Evolutionary conservation across 1,140 invertebrate species (phyloP).

Genomic region (Linepithema humile): DNA sequence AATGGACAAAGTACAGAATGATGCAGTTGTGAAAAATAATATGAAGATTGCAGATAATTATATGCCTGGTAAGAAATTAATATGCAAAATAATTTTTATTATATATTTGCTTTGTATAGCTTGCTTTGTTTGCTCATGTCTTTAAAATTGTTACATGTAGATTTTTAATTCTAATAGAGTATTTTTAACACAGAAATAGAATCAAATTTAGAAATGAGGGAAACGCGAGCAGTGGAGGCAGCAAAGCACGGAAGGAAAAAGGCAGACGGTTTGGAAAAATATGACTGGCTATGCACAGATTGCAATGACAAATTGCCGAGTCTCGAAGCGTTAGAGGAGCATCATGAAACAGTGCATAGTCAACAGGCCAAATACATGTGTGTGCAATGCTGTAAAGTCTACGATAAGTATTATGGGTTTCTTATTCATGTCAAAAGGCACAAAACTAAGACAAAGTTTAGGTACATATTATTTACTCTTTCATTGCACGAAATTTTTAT

Average conservation of each 20-base stretch:
- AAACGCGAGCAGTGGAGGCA: conserved; percentile 69
- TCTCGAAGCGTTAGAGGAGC: conserved; percentile 84
- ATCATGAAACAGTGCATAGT: conserved; percentile 85
- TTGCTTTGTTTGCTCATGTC: neutral
- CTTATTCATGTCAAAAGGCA: conserved; percentile 86
- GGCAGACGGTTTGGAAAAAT: conserved; percentile 80
- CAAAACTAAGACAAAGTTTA: conserved; percentile 84
- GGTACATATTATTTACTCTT: conserved; percentile 70
- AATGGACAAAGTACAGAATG: conserved; percentile 69
- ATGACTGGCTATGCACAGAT: conserved; percentile 86
- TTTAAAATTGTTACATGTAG: neutral
- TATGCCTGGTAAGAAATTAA: conserved; percentile 77
- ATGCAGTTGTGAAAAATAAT: conserved; percentile 66
- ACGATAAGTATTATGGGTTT: conserved; percentile 86
- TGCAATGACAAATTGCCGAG: conserved; percentile 84
- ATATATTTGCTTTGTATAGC: neutral
- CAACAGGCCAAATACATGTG: conserved; percentile 85
- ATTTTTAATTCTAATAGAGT: neutral
- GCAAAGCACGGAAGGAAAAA: conserved; percentile 70
- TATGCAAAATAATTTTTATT: conserved; percentile 3
- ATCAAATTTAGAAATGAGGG: conserved; percentile 81
- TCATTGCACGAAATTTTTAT: neutral
- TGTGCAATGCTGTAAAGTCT: conserved; percentile 86
- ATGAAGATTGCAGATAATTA: conserved; percentile 82
- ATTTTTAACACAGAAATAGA: conserved; percentile 75